These are phyloP conservation scores for Holothuria scabra DNA, from an alignment of 53 echinoderm and acorn worm genomes.

Conservation along the genomic window DNA sequence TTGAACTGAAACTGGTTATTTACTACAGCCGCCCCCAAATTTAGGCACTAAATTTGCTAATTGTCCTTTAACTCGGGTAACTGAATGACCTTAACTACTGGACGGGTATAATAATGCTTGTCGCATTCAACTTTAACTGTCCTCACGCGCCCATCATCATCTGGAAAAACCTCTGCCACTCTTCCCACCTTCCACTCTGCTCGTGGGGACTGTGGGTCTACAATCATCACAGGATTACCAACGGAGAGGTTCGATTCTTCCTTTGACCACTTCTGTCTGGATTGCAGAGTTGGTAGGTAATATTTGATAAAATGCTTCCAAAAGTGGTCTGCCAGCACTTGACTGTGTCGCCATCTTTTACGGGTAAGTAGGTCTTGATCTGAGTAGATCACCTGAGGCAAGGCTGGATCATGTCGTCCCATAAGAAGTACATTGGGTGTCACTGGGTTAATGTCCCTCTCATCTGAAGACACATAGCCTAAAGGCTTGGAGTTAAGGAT, in stretches of 20 bases:
- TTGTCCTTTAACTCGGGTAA: neutral
- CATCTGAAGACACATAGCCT: too few species aligned
- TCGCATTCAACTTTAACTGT: neutral
- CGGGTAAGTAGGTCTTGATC: too few species aligned
- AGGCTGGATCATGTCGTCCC: too few species aligned
- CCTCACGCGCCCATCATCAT: neutral
- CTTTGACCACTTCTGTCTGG: constrained; percentile 6
- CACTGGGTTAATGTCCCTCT: too few species aligned
- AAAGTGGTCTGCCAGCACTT: too few species aligned
- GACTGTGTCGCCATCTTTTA: too few species aligned
- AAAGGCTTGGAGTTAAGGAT: too few species aligned
- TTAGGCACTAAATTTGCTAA: constrained; percentile 13
- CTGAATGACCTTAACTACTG: neutral
- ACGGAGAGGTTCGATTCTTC: neutral
- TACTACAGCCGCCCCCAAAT: constrained; percentile 9
- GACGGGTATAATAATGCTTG: neutral
- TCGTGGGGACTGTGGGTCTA: neutral
- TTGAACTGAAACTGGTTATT: neutral
- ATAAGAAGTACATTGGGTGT: too few species aligned
- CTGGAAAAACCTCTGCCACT: neutral
- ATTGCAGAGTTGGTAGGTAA: neutral
- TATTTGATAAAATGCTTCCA: too few species aligned
- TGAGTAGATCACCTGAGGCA: too few species aligned
- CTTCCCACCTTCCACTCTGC: neutral
- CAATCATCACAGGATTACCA: neutral